A percentile compares a stretch with the other conserved stretches of the same genome.
These are phyloP conservation scores for Hafferia zeledoni DNA, from an alignment of 2,797 vertebrate species.

Conservation along the genomic window DNA sequence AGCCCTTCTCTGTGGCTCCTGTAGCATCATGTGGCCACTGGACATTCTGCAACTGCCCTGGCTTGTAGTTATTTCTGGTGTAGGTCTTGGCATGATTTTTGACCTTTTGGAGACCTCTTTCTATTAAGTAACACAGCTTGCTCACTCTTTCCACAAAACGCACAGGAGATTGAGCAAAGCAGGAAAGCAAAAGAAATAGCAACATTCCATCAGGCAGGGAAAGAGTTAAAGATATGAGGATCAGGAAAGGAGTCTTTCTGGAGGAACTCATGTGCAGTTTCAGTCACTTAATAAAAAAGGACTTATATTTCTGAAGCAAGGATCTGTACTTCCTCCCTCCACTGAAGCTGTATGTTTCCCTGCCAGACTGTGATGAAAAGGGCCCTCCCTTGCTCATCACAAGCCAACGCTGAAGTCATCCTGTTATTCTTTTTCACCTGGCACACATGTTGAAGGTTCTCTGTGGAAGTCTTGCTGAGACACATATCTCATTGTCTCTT, in stretches of 20 bases:
- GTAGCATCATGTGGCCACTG: neutral
- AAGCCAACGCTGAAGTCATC: neutral
- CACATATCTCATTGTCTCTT: slow-evolving; percentile 13
- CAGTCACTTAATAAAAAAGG: slow-evolving; percentile 17
- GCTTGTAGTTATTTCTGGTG: neutral
- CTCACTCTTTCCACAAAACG: rapidly evolving
- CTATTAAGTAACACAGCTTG: neutral
- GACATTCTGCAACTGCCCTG: neutral
- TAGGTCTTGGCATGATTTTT: neutral
- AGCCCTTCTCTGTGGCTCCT: neutral
- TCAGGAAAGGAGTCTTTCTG: neutral
- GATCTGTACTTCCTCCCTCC: neutral
- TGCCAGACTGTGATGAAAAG: slow-evolving; percentile 31
- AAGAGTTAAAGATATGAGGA: neutral
- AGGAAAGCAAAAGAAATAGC: neutral
- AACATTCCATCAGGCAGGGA: neutral
- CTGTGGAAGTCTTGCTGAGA: slow-evolving; percentile 37
- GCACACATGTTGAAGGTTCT: slow-evolving; percentile 25
- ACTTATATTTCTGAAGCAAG: slow-evolving; percentile 30
- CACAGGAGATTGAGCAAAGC: neutral
- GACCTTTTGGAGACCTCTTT: neutral
- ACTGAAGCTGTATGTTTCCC: neutral
- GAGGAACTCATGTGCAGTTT: slow-evolving; percentile 3
- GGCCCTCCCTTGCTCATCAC: neutral
- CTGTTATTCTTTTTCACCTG: slow-evolving; percentile 38